phyloP scores from a whole-genome alignment of 2,888 invertebrate genomes.

The Tryphoninae sp. region DNA sequence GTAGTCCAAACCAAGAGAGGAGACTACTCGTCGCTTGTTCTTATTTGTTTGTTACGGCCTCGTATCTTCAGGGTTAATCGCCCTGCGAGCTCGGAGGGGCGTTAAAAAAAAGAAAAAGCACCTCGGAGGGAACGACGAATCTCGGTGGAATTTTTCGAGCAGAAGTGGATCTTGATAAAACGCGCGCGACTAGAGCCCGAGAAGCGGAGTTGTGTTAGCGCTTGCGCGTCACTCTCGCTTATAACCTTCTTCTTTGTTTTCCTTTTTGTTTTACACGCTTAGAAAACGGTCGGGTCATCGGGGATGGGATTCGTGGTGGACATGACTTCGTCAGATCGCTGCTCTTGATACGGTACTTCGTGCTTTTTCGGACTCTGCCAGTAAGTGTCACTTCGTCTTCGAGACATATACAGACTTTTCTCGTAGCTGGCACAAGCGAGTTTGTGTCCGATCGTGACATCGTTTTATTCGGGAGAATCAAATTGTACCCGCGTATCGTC shows the following conservation, averaged over 20 bases:
- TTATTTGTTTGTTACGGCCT: constrained; percentile 77
- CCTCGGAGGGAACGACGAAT: constrained; percentile 68
- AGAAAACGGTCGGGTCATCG: constrained; percentile 67
- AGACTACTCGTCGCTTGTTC: constrained; percentile 68
- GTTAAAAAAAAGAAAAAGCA: constrained; percentile 54
- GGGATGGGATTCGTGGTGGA: constrained; percentile 63
- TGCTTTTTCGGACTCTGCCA: constrained; percentile 9
- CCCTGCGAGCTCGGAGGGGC: constrained; percentile 60
- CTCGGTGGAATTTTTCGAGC: constrained; percentile 76
- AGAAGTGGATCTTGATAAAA: constrained; percentile 76
- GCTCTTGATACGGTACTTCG: constrained; percentile 64
- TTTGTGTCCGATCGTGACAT: not conserved
- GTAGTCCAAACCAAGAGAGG: constrained; percentile 64
- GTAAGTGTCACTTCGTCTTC: constrained; percentile 21
- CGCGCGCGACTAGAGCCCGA: constrained; percentile 29
- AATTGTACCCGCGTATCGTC: too few species aligned
- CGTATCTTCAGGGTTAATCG: constrained; percentile 78
- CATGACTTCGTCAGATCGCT: constrained; percentile 67
- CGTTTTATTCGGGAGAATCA: too few species aligned
- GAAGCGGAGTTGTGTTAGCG: constrained; percentile 19
- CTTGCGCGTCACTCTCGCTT: constrained; percentile 50
- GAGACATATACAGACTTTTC: constrained; percentile 52
- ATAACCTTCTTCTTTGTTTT: constrained; percentile 45
- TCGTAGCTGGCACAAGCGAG: not conserved
- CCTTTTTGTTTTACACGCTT: constrained; percentile 58